phyloP scores from a whole-genome alignment of 2,797 vertebrate species.

The Tiaroga cobitis region DNA sequence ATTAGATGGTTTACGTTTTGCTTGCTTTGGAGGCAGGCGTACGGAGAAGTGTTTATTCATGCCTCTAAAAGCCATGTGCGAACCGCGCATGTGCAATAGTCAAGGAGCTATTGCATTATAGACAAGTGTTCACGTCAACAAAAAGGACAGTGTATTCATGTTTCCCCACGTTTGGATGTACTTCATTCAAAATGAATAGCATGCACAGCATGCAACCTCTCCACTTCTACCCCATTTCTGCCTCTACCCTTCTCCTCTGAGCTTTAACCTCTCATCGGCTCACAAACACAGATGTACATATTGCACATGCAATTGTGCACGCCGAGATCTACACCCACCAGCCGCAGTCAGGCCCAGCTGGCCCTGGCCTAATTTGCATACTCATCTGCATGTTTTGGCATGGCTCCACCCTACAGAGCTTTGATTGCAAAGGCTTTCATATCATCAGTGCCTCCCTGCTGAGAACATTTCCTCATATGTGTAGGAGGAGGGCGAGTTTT shows the following conservation, averaged over 20 bases:
- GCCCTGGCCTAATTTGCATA: constrained; percentile 60
- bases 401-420: constrained; percentile 61
- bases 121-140: constrained; percentile 64
- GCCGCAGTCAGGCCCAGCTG: constrained; percentile 63
- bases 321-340: constrained; percentile 33
- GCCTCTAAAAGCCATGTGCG: constrained; percentile 26
- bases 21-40: constrained; percentile 32
- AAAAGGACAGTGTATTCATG: constrained; percentile 72
- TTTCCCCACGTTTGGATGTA: constrained; percentile 75
- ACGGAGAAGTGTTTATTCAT: constrained; percentile 53
- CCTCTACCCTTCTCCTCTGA: constrained; percentile 21
- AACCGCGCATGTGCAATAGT: background rate
- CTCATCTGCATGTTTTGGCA: constrained; percentile 62
- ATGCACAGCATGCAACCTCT: constrained; percentile 50
- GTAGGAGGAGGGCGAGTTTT: constrained; percentile 28
- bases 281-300: constrained; percentile 44
- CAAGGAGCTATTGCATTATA: constrained; percentile 62
- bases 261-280: constrained; percentile 31
- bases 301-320: constrained; percentile 49
- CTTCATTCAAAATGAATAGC: constrained; percentile 77
- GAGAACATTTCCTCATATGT: constrained; percentile 60
- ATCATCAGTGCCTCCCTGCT: constrained; percentile 60
- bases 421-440: constrained; percentile 67
- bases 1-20: constrained; percentile 51
- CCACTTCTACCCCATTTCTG: constrained; percentile 30